These are phyloP conservation scores for Cyphomyrmex costatus DNA, from an alignment of 1,140 invertebrate genomes.

Conservation along the genomic window DNA sequence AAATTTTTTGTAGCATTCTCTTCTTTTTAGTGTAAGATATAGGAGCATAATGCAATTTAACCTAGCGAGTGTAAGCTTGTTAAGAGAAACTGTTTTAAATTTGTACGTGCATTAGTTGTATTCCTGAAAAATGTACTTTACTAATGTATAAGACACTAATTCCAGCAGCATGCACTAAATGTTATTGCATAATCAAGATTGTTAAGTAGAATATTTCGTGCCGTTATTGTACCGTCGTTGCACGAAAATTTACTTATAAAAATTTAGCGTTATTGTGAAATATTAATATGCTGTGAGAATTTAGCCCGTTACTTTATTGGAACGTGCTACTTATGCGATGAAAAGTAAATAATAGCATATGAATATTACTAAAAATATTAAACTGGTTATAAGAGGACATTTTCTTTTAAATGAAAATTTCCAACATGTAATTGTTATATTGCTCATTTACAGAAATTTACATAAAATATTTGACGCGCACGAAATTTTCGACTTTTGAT, in stretches of 20 bases:
- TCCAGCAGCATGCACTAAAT: not conserved
- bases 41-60: not conserved
- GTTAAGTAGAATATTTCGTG: constrained; percentile 12
- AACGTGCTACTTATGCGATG: not conserved
- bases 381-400: constrained; percentile 1
- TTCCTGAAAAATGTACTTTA: constrained; percentile 15
- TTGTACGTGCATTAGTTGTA: not conserved
- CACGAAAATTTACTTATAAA: constrained; percentile 6
- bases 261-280: not conserved
- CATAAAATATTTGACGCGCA: not conserved
- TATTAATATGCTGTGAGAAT: constrained; percentile 13
- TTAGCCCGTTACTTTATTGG: not conserved
- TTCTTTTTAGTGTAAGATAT: not conserved
- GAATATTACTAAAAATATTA: not conserved
- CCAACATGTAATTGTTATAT: not conserved
- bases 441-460: not conserved
- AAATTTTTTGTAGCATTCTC: not conserved
- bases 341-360: not conserved
- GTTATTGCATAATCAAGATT: not conserved
- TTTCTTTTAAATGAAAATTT: constrained; percentile 1
- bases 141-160: not conserved
- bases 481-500: not conserved
- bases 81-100: not conserved
- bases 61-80: not conserved
- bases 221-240: too few species aligned